phyloP scores from a whole-genome alignment of 1,140 invertebrate genomes.

The Hyles euphorbiae region DNA sequence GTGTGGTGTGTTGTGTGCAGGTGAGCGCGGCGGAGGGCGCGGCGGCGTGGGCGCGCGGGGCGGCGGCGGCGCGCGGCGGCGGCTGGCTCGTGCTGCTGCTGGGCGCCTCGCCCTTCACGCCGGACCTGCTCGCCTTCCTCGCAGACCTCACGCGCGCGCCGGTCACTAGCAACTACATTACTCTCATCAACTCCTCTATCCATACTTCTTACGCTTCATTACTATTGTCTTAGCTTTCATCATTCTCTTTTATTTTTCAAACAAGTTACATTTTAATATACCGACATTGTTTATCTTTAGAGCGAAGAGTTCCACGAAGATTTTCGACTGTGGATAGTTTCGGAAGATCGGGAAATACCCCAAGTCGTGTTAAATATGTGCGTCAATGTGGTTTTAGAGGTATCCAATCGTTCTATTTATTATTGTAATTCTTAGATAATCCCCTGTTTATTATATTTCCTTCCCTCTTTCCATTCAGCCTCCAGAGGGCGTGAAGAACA shows the following conservation, averaged over 20 bases:
- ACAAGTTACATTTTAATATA: not conserved
- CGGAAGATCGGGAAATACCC: constrained; percentile 58
- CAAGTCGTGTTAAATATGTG: constrained; percentile 42
- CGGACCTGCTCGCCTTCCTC: constrained; percentile 39
- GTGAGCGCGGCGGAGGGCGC: constrained; percentile 45
- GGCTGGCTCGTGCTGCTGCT: constrained; percentile 49
- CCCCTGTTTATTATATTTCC: not conserved
- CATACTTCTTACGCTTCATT: not conserved
- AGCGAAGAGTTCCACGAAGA: constrained; percentile 44
- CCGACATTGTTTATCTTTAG: constrained; percentile 27
- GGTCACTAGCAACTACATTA: constrained; percentile 21
- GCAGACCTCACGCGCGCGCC: constrained; percentile 20
- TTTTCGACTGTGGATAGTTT: constrained; percentile 56
- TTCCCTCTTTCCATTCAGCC: constrained; percentile 28
- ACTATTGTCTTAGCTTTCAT: not conserved
- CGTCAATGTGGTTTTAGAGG: constrained; percentile 58
- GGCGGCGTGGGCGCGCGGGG: constrained; percentile 32
- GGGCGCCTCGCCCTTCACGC: constrained; percentile 48
- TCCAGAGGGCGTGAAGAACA: constrained; percentile 59
- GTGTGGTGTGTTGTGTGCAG: constrained; percentile 17
- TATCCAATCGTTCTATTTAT: constrained; percentile 14
- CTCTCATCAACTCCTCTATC: not conserved
- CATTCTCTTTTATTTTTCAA: too few relatives aligned
- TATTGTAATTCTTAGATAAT: too few relatives aligned
- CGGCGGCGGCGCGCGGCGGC: constrained; percentile 28